phyloP scores from a whole-genome alignment of 2,888 invertebrate genomes.

The Abscondita cerata region DNA sequence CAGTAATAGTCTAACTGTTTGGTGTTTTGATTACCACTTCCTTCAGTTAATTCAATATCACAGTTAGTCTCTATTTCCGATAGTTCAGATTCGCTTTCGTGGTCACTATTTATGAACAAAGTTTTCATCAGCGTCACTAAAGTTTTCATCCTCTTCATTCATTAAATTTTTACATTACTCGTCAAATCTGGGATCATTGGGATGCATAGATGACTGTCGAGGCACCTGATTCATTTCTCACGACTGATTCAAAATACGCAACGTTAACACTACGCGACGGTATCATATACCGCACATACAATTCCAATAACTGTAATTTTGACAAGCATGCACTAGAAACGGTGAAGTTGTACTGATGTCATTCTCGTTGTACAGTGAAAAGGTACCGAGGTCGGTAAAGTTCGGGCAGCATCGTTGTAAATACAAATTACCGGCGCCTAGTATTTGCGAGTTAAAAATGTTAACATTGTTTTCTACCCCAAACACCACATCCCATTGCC shows the following conservation, averaged over 20 bases:
- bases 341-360: neutral
- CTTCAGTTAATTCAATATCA: too few species aligned
- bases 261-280: neutral
- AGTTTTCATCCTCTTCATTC: too few species aligned
- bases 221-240: neutral
- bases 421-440: neutral
- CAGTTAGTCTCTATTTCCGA: neutral
- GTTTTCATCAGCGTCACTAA: too few species aligned
- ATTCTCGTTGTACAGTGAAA: neutral
- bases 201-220: too few species aligned
- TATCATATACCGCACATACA: neutral
- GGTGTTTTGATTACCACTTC: neutral
- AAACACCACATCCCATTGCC: too few species aligned
- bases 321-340: neutral
- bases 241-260: neutral
- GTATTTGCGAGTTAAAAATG: neutral
- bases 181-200: too few species aligned
- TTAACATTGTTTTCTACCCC: too few species aligned
- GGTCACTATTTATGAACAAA: neutral
- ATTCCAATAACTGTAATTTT: neutral
- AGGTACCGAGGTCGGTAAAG: neutral
- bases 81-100: neutral
- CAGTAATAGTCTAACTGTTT: neutral
- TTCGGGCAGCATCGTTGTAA: neutral
- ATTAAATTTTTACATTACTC: too few species aligned